Conservation (phyloP, 2,888 invertebrate genomes). For the Scaeva pyrastri region DNA sequence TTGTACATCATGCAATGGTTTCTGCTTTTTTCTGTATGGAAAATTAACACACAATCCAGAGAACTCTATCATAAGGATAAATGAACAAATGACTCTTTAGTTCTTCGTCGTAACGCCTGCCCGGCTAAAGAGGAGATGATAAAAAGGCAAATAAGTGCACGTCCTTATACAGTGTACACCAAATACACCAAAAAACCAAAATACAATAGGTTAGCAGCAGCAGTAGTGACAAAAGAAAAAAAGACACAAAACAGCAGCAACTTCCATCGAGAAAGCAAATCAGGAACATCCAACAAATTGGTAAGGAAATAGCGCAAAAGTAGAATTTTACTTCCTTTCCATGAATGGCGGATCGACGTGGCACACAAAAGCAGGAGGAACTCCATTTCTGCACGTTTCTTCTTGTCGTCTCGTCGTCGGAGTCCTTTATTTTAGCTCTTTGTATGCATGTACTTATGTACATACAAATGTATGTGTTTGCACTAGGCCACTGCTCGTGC, state of each 20-base stretch:
- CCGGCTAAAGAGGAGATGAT: background rate
- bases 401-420: no score
- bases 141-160: slow-evolving; percentile 18
- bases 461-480: no score
- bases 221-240: slow-evolving; percentile 1
- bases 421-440: background rate
- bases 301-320: slow-evolving; percentile 48
- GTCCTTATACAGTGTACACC: background rate
- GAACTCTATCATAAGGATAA: no score
- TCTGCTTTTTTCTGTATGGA: slow-evolving; percentile 21
- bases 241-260: slow-evolving; percentile 1
- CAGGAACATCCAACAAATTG: slow-evolving; percentile 43
- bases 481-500: no score
- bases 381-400: slow-evolving; percentile 1
- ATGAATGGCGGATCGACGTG: background rate
- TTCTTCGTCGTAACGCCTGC: background rate
- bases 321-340: slow-evolving; percentile 46
- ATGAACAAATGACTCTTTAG: no score
- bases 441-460: background rate
- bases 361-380: background rate
- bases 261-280: no score
- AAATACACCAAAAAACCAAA: background rate
- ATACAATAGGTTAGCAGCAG: background rate
- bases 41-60: no score
- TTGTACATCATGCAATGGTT: slow-evolving; percentile 29